Evolutionary conservation across 2,113 vertebrate species (phyloP), one percentile per base, ranked within the genome.

Genomic region (Gallinago media): DNA sequence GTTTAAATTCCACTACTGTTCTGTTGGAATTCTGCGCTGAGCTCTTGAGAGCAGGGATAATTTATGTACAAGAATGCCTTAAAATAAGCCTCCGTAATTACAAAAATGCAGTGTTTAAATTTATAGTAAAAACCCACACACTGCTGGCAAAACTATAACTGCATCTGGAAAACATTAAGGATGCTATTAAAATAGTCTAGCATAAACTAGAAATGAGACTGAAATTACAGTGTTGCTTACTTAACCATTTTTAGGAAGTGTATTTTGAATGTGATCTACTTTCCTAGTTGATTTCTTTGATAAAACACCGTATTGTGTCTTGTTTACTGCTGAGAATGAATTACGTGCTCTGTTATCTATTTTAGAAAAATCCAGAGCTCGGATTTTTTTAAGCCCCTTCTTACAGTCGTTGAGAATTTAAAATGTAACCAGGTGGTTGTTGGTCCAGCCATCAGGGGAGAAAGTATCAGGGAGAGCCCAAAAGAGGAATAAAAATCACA

Each of bases 81-180:
- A 98, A 98, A 98, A 98, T 98, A 94, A 97, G 98, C 98, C 97
- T 98, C 98, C 97, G 96, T 98, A 98, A 98, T 98, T 98, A 98
- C 98, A 98, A 97, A 99, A 99, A 98, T 98, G 97, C 98, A 97
- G 98, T 98, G 99, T 99, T 99, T 99, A 98, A 99, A 99, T 99
- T 99, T 99, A 99, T 99, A 99, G 98, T 98, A 97, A 97, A 98
- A 99, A 98, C 98, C 99, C 98, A 97, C 98, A 99, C 97, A 95
- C 96, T 98, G 96, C 98, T 98, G 99, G 98, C 98, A 98, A 98
- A 95, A 96, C 97, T 87, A 70, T 92, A 88, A 36, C 93, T 94
- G 96, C 99, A 99, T 98, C 99, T 99, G 99, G 98, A 98, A 98
- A 97, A 96, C 98, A 98, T 98, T 98, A 98, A 96, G 96, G 96